These are phyloP conservation scores for Echinometra lucunter DNA, from an alignment of 53 echinoderm and acorn worm genomes.

Conservation along the genomic window DNA sequence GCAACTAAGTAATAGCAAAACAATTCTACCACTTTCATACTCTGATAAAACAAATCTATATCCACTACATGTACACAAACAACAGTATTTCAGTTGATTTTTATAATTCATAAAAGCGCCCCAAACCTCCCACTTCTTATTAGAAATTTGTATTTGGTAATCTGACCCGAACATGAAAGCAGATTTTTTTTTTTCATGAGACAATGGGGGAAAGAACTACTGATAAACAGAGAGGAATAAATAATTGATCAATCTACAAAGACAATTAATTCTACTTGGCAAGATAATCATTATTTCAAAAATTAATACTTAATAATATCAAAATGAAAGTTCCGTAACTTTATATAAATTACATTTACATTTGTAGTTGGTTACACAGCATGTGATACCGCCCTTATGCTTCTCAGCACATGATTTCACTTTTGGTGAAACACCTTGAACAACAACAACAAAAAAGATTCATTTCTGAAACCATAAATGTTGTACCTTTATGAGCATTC, in stretches of 20 bases:
- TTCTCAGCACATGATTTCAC: too few relatives aligned
- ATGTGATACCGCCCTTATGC: too few relatives aligned
- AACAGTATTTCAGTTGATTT: conserved; percentile 48
- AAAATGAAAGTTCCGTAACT: neutral
- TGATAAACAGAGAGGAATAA: neutral
- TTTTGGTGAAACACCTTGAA: too few relatives aligned
- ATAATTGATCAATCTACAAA: neutral
- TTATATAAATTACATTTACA: neutral
- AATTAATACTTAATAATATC: neutral
- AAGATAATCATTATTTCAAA: conserved; percentile 42
- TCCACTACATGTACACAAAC: conserved; percentile 10
- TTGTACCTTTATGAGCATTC: neutral
- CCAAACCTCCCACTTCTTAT: too few relatives aligned
- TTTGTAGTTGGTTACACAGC: too few relatives aligned
- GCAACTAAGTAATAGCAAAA: neutral
- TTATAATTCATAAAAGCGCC: neutral
- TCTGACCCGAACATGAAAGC: neutral
- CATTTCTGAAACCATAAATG: neutral
- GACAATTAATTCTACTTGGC: conserved; percentile 8
- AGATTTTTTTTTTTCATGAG: neutral
- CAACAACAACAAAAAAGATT: too few relatives aligned
- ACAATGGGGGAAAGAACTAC: neutral
- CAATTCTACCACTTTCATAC: neutral
- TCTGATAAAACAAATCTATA: neutral
- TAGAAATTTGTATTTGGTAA: neutral